Evolutionary conservation across 2,797 vertebrate genomes (phyloP).

Genomic region (Enteromius radiatus): DNA sequence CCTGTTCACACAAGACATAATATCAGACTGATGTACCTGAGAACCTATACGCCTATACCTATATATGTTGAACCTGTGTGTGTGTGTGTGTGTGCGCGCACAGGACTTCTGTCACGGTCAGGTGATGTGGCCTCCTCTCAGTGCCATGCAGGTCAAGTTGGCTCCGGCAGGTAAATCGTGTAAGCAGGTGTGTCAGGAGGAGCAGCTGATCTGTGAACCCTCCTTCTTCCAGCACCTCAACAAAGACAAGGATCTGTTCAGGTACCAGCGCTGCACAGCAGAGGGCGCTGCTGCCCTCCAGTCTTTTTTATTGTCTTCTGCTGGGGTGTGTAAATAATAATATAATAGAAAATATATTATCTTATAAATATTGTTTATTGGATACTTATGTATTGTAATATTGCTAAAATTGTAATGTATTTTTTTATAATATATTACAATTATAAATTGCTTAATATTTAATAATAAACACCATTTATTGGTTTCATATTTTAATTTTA

Average conservation of each 20-base stretch:
- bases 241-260: slow-evolving; percentile 93
- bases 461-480: not conserved
- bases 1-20: not conserved
- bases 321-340: not conserved
- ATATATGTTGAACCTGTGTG: not conserved
- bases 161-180: slow-evolving; percentile 90
- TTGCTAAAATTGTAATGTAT: not conserved
- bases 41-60: not conserved
- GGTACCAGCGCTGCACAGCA: slow-evolving; percentile 71
- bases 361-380: not conserved
- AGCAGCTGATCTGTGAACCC: slow-evolving; percentile 95
- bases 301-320: not conserved
- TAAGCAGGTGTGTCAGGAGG: slow-evolving; percentile 97
- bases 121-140: slow-evolving; percentile 97
- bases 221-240: slow-evolving; percentile 99
- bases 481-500: not conserved
- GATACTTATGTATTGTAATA: not conserved
- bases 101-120: slow-evolving; percentile 99
- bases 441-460: not conserved
- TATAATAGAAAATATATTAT: too few species aligned
- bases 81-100: not conserved
- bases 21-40: not conserved
- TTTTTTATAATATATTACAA: not conserved
- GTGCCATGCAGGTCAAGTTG: slow-evolving; percentile 88
- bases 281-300: slow-evolving; percentile 18